Conservation (phyloP, 2,888 invertebrate species). For the Nephrotoma flavescens region DNA sequence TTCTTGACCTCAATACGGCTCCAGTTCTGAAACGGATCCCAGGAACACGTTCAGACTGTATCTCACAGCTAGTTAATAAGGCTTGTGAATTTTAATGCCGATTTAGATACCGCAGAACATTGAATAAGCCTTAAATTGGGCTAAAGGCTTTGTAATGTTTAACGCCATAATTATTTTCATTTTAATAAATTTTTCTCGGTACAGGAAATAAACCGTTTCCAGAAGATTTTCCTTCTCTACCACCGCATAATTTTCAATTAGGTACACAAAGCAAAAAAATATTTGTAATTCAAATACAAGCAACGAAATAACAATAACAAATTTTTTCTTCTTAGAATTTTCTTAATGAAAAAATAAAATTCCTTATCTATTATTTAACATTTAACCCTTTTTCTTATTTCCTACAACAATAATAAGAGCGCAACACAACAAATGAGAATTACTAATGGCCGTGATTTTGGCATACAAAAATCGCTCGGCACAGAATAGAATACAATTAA, state of each 20-base stretch:
- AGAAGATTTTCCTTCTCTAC: not conserved
- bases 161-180: too few relatives aligned
- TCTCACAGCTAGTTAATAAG: too few relatives aligned
- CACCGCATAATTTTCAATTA: not conserved
- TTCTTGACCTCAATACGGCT: too few relatives aligned
- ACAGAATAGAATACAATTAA: not conserved
- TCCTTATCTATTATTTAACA: not conserved
- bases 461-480: not conserved
- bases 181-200: too few relatives aligned
- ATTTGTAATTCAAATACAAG: not conserved
- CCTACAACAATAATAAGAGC: not conserved
- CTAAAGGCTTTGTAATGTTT: too few relatives aligned
- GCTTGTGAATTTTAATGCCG: too few relatives aligned
- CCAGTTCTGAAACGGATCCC: too few relatives aligned
- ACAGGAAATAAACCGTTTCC: not conserved
- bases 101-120: too few relatives aligned
- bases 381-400: not conserved
- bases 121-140: too few relatives aligned
- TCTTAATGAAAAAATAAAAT: not conserved
- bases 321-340: not conserved
- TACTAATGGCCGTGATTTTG: not conserved
- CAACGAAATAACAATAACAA: not conserved
- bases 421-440: not conserved
- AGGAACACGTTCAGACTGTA: too few relatives aligned
- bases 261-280: not conserved